These are phyloP conservation scores for Enteromius fasciolatus DNA, from an alignment of 2,797 vertebrate species.

Conservation along the genomic window DNA sequence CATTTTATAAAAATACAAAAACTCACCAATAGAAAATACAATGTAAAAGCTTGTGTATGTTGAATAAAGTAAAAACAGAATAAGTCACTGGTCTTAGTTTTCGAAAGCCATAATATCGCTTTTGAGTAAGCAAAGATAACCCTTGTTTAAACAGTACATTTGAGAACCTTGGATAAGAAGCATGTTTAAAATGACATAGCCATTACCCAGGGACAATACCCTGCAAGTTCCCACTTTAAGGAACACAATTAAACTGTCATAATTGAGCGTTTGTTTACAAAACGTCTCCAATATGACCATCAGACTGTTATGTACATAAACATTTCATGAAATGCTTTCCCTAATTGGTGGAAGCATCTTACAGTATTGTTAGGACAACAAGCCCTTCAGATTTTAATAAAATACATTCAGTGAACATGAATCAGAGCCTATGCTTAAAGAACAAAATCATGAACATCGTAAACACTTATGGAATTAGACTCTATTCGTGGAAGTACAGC, in stretches of 20 bases:
- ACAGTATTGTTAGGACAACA: constrained; percentile 13
- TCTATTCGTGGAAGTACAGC: constrained; percentile 43
- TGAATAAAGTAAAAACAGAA: constrained; percentile 17
- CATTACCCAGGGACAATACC: constrained; percentile 78
- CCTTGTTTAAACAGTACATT: constrained; percentile 54
- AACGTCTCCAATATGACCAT: constrained; percentile 49
- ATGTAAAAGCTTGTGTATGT: constrained; percentile 26
- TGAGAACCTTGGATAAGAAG: constrained; percentile 72
- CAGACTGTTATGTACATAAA: constrained; percentile 48
- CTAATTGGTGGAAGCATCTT: constrained; percentile 25
- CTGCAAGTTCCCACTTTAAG: constrained; percentile 75
- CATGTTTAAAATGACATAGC: constrained; percentile 81
- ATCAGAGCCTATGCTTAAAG: constrained; percentile 30
- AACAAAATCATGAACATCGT: constrained; percentile 43
- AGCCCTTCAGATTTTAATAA: constrained; percentile 14
- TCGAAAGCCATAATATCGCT: constrained; percentile 35
- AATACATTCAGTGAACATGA: constrained; percentile 37
- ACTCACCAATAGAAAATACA: neutral
- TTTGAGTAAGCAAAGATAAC: constrained; percentile 16
- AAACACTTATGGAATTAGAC: neutral
- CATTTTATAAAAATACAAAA: constrained; percentile 40
- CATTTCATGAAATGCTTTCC: constrained; percentile 43
- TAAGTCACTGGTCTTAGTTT: constrained; percentile 37
- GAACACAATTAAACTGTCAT: constrained; percentile 61
- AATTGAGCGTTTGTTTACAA: constrained; percentile 47